Evolutionary conservation across 2,113 vertebrate species (phyloP).

Genomic region (Australoheros scitulus): DNA sequence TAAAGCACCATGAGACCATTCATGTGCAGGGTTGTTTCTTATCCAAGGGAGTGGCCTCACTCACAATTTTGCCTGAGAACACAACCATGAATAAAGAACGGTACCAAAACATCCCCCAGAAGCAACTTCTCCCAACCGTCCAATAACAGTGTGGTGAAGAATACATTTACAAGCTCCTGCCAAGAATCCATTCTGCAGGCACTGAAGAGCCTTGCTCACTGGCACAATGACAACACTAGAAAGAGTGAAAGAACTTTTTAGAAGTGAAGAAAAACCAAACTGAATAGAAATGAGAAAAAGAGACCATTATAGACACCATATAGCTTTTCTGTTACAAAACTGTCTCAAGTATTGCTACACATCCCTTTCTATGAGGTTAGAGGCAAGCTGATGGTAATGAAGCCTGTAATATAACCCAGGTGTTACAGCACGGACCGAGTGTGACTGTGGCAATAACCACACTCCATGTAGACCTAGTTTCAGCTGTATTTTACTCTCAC

Average conservation of each 20-base stretch:
- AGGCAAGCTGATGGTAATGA: not conserved
- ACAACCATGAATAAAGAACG: too few species aligned
- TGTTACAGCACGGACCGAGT: too few species aligned
- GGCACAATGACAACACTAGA: not conserved
- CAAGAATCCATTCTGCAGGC: not conserved
- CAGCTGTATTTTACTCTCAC: not conserved
- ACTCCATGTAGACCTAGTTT: rapidly evolving
- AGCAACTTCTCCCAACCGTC: too few species aligned
- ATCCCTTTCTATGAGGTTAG: not conserved
- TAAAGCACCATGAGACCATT: too few species aligned
- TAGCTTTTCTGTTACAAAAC: not conserved
- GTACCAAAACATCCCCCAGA: too few species aligned
- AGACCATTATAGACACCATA: not conserved
- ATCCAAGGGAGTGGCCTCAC: too few species aligned
- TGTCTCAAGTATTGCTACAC: not conserved
- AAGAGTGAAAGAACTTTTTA: not conserved
- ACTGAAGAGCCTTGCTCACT: not conserved
- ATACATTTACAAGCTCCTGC: not conserved
- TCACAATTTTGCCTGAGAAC: too few species aligned
- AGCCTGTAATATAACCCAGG: not conserved
- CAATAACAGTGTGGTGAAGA: too few species aligned
- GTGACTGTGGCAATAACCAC: not conserved
- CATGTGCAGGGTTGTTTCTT: too few species aligned
- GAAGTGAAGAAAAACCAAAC: not conserved
- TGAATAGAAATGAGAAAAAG: not conserved